phyloP scores from a whole-genome alignment of 2,888 invertebrate genomes.

The Xestia sexstrigata region DNA sequence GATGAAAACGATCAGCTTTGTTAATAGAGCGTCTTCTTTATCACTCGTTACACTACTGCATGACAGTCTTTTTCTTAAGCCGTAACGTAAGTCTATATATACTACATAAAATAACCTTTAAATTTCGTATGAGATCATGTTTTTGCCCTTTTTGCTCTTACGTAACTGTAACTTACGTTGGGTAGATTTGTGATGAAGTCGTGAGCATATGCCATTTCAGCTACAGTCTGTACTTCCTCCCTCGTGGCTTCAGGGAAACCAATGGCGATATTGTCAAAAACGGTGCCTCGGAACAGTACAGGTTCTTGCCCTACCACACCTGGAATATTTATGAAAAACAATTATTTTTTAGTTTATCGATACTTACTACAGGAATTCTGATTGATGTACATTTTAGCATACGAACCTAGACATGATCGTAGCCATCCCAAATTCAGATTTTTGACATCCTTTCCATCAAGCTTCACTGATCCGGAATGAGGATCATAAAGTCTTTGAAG shows the following conservation, averaged over 20 bases:
- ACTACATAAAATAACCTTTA: background rate
- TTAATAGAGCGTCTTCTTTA: background rate
- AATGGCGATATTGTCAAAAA: constrained; percentile 93
- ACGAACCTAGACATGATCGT: constrained; percentile 93
- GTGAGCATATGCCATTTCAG: constrained; percentile 94
- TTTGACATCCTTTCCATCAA: constrained; percentile 93
- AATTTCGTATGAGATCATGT: background rate
- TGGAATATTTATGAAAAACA: constrained; percentile 62
- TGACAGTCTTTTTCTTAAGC: background rate
- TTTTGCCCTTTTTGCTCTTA: background rate
- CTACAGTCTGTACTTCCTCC: constrained; percentile 93
- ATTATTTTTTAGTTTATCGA: background rate
- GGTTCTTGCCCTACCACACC: constrained; percentile 97
- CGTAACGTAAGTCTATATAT: no score
- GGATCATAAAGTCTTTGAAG: constrained; percentile 94
- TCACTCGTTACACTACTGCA: background rate
- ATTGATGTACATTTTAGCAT: background rate
- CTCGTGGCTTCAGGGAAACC: constrained; percentile 92
- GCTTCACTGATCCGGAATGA: constrained; percentile 87
- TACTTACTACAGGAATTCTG: background rate
- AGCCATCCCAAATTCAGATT: constrained; percentile 94
- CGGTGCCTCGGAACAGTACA: constrained; percentile 95
- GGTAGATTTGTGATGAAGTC: constrained; percentile 93
- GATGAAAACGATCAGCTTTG: background rate
- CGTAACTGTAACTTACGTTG: constrained; percentile 87